phyloP scores from a whole-genome alignment of 2,797 vertebrate genomes.

The Eutrigla gurnardus region DNA sequence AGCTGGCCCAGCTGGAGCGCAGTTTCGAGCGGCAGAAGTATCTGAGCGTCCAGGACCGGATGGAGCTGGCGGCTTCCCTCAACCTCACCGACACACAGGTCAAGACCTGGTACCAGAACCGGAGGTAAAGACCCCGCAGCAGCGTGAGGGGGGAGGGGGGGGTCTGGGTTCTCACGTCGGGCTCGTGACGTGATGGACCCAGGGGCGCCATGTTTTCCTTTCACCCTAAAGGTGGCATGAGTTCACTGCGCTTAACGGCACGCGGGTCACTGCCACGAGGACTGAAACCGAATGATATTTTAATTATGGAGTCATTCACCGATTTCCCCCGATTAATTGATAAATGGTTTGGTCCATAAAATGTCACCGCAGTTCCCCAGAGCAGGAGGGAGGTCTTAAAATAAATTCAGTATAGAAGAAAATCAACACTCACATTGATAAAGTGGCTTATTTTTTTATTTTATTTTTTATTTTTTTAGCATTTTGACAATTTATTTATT shows the following conservation, averaged over 20 bases:
- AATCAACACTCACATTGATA: neutral
- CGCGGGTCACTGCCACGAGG: slow-evolving; percentile 2
- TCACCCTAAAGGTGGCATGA: slow-evolving; percentile 19
- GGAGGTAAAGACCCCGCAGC: slow-evolving; percentile 85
- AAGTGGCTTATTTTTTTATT: no score
- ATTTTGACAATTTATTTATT: neutral
- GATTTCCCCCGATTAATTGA: neutral
- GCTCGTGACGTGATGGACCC: slow-evolving; percentile 31
- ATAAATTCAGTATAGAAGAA: neutral
- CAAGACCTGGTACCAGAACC: slow-evolving; percentile 99
- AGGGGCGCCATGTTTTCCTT: slow-evolving; percentile 51
- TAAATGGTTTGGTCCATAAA: neutral
- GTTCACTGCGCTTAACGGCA: slow-evolving; percentile 18
- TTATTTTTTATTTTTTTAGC: no score
- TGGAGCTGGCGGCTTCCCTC: slow-evolving; percentile 98
- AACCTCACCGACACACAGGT: slow-evolving; percentile 99
- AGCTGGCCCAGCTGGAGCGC: slow-evolving; percentile 97
- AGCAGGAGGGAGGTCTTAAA: no score
- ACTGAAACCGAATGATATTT: neutral
- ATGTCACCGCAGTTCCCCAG: neutral
- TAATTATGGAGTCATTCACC: slow-evolving; percentile 10
- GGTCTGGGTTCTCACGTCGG: slow-evolving; percentile 42
- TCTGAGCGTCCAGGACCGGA: slow-evolving; percentile 97
- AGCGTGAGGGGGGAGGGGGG: neutral
- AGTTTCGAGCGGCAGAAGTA: slow-evolving; percentile 99